Percentiles rank a stretch among this genome's conserved stretches.
Evolutionary conservation across 2,888 invertebrate genomes (phyloP).

Genomic region (Crioceris asparagi): DNA sequence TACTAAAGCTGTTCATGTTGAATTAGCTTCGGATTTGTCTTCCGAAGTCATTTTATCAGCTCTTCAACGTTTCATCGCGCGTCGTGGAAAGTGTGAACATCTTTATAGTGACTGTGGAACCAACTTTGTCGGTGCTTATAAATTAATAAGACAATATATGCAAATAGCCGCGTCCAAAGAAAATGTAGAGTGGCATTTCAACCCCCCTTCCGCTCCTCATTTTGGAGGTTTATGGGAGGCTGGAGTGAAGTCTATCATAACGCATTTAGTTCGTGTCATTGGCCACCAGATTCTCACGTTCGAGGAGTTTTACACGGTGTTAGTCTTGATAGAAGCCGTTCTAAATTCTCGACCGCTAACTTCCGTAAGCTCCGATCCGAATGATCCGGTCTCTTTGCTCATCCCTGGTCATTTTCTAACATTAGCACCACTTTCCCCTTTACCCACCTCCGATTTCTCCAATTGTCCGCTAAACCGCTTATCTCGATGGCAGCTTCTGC

Average conservation of each 20-base stretch:
- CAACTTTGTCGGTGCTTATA: conserved; percentile 15
- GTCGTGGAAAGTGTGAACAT: conserved; percentile 6
- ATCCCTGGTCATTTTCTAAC: conserved; percentile 23
- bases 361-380: conserved; percentile 19
- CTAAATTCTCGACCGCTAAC: conserved; percentile 26
- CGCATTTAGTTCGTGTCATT: conserved; percentile 20
- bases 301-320: too few relatives aligned
- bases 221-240: conserved; percentile 29
- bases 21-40: conserved; percentile 19
- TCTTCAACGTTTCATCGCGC: conserved; percentile 7
- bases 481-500: conserved; percentile 10
- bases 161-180: too few relatives aligned
- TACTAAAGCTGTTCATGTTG: conserved; percentile 24
- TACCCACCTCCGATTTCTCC: background rate
- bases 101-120: conserved; percentile 11
- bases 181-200: too few relatives aligned
- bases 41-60: conserved; percentile 20
- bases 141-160: too few relatives aligned
- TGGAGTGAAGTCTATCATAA: conserved; percentile 24
- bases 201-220: conserved; percentile 24
- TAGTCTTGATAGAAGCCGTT: too few relatives aligned
- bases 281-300: conserved; percentile 19
- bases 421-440: conserved; percentile 5
- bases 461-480: too few relatives aligned
- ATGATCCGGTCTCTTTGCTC: conserved; percentile 16